Base-by-base conservation (phyloP, 2,888 invertebrate species). In the Heliconius erato region DNA sequence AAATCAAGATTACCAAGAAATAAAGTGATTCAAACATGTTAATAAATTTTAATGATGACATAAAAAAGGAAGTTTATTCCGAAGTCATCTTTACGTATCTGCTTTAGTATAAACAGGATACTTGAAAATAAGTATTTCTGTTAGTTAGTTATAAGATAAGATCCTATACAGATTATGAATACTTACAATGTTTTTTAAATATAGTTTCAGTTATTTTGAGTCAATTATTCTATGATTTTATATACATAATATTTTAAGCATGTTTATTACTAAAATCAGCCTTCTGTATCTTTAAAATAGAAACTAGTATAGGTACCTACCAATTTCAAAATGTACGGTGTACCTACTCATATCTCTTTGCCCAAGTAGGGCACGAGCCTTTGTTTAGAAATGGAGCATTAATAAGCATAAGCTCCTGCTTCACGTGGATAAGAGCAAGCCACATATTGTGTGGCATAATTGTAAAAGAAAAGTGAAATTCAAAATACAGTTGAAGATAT, bases 21-120 rank as follows among this genome's bases (percentile, higher is more conserved):
- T 82, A 35, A 84, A 83, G 80, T 74, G 81, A 85, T 83, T 82
- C 82, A 71, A 81, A 83, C 81, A 84, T 71, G 81, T 84, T 83
- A 83, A 84, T 82, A 65, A 79, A 76, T 68, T 77, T 81, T 84
- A 80, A 80, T 79, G 74, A 67, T 26, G 35, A 28, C 71, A 79
- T 84, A 84, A 80, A 82, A 79, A 69, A 44, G 74, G 23, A 78
- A 65, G 80, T 82, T 84, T 82, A 84, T 82, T 80, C n/a, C 74
- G 74, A 82, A 80, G 54, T 67, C 67, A 28, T 67, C 26, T 78
- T 69, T 63, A 78, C n/a, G 49, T 49, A 76, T 68, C 35, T 77
- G 77, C 59, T 54, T 28, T 49, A 49, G 49, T 74, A 49, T 74
- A 28, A n/a, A 67, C 26, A 26, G 67, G 26, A 67, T 67, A 67